phyloP scores from a whole-genome alignment of 1,140 invertebrate genomes.

The Macrostomum lignano region DNA sequence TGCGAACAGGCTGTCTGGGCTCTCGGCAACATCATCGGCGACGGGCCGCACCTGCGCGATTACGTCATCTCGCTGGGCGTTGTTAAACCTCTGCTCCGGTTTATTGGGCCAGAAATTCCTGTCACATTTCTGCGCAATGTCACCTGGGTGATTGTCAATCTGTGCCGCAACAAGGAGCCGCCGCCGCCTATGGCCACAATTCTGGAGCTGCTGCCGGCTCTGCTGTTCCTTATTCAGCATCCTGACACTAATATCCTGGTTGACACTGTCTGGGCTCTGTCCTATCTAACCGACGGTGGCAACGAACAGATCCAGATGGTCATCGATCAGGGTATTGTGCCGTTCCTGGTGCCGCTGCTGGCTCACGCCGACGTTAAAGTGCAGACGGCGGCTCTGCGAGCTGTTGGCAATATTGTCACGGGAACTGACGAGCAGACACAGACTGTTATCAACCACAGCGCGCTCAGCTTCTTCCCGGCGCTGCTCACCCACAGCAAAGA shows the following conservation, averaged over 20 bases:
- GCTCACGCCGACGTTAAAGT: slow-evolving; percentile 83
- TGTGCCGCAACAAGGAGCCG: slow-evolving; percentile 29
- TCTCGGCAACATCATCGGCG: slow-evolving; percentile 78
- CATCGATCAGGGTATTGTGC: slow-evolving; percentile 74
- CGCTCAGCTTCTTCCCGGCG: slow-evolving; percentile 59
- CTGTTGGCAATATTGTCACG: slow-evolving; percentile 93
- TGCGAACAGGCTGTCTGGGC: slow-evolving; percentile 98
- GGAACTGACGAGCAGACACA: slow-evolving; percentile 96
- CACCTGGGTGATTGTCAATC: slow-evolving; percentile 27
- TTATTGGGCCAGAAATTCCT: slow-evolving; percentile 10
- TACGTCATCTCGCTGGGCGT: slow-evolving; percentile 19
- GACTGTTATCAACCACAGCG: slow-evolving; percentile 62
- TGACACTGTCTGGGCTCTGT: slow-evolving; percentile 94
- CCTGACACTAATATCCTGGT: slow-evolving; percentile 76
- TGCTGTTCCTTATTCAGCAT: slow-evolving; percentile 72
- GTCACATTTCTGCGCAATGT: slow-evolving; percentile 17
- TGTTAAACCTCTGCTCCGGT: slow-evolving; percentile 17
- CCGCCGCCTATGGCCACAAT: slow-evolving; percentile 37
- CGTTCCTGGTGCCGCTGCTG: slow-evolving; percentile 65
- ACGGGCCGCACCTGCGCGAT: slow-evolving; percentile 25
- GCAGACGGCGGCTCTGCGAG: slow-evolving; percentile 74
- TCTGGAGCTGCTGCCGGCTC: slow-evolving; percentile 64
- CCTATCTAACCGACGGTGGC: slow-evolving; percentile 86
- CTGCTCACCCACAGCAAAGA: slow-evolving; percentile 61
- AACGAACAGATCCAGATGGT: slow-evolving; percentile 98